These are phyloP conservation scores for Melanchra persicariae DNA, from an alignment of 2,888 invertebrate species.

Conservation along the genomic window DNA sequence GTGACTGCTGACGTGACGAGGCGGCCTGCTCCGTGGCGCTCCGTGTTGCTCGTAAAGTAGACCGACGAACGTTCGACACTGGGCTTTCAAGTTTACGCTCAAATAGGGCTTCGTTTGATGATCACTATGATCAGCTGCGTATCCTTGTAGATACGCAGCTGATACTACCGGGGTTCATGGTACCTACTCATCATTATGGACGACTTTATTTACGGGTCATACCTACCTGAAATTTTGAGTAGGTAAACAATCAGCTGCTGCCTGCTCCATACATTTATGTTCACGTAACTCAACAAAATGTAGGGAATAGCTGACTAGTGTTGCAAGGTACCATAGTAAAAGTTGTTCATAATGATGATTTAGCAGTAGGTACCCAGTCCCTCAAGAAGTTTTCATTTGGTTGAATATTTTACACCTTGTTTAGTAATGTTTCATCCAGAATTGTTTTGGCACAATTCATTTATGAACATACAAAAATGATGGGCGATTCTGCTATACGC, in stretches of 20 bases:
- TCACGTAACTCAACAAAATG: not conserved
- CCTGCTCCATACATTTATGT: not conserved
- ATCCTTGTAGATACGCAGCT: not conserved
- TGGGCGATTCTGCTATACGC: conserved; percentile 21
- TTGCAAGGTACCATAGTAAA: not conserved
- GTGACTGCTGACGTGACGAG: conserved; percentile 42
- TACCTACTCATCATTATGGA: not conserved
- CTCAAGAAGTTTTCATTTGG: not conserved
- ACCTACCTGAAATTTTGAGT: not conserved
- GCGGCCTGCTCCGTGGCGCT: conserved; percentile 17
- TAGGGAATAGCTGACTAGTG: not conserved
- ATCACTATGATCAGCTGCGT: conserved; percentile 30
- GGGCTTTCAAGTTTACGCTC: conserved; percentile 24
- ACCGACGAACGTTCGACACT: conserved; percentile 32
- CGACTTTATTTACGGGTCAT: not conserved
- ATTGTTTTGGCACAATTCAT: conserved; percentile 70
- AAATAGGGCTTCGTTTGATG: conserved; percentile 21
- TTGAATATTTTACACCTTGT: not conserved
- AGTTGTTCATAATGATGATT: not conserved
- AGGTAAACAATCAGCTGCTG: no score
- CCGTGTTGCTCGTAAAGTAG: conserved; percentile 8
- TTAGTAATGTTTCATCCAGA: conserved; percentile 47
- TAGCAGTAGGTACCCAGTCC: not conserved
- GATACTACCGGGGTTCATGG: not conserved
- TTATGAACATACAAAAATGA: conserved; percentile 44